Base-by-base conservation (phyloP, 2,888 invertebrate genomes). In the Chymomyza caudatula region DNA sequence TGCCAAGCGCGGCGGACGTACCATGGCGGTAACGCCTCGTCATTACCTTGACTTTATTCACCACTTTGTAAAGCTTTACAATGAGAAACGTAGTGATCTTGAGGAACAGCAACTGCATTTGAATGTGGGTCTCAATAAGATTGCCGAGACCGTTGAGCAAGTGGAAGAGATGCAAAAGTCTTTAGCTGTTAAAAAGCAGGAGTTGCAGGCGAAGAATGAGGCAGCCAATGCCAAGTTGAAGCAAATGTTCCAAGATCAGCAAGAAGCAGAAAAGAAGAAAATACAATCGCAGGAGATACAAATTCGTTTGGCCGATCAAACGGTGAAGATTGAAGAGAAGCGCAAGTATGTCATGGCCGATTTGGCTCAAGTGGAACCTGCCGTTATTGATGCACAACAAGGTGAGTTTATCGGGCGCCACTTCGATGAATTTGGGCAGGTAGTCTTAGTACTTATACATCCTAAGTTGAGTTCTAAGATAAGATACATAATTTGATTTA, bases 151-250 rank as follows among this genome's bases (percentile, higher is more conserved):
- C 5, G 97, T 99, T 13, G 98, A 98, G 86, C 99, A 99, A 90
- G 99, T 99, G 13, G 99, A 98, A 89, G 99, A 99, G 89, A 97
- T 99, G 95, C 99, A 99, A 90, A 98, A 98, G 91, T 98, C 98
- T 66, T 93, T 99, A 66, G 98, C 98, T 53, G 96, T 98, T 55
- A 99, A 99, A 91, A 96, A 97, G 63, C 95, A 95, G 92, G 96
- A 96, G 91, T 90, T 97, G 20, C 97, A 98, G 93, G 96, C 97
- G 49, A 99, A 99, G 92, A 99, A 99, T 89, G 97, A 98, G 89
- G 98, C 98, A 2, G 99, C 99, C 59, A 99, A 99, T 90, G 96
- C 97, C n/a, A 99, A 99, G 91, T 92, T 99, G 57, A 95, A 97
- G 76, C 98, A 99, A 91, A 99, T 99, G 99, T 96, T 99, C 55